phyloP scores from a whole-genome alignment of 2,113 vertebrate species.

The Casuarius casuarius region DNA sequence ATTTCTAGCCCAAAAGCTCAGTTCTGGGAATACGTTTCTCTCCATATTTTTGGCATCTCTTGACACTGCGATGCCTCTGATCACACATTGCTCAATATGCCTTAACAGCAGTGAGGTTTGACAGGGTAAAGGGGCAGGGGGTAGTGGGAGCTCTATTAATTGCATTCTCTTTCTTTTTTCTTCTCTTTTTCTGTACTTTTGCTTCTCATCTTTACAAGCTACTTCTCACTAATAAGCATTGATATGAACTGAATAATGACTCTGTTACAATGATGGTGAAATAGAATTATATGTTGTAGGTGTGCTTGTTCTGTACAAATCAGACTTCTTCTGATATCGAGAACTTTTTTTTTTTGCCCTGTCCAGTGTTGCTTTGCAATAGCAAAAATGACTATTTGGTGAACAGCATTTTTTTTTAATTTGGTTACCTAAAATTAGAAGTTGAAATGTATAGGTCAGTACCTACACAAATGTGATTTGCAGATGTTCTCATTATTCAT shows the following conservation, averaged over 20 bases:
- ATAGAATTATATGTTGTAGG: not conserved
- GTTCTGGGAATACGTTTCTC: not conserved
- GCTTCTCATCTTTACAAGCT: not conserved
- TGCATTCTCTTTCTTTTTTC: not conserved
- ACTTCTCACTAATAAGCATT: not conserved
- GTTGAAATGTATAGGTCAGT: not conserved
- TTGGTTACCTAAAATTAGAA: not conserved
- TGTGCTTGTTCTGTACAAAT: not conserved
- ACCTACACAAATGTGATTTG: not conserved
- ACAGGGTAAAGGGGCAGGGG: not conserved
- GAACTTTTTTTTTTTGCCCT: not conserved
- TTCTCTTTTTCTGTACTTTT: not conserved
- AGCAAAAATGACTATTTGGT: not conserved
- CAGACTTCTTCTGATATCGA: not conserved
- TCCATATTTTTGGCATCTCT: not conserved
- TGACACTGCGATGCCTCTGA: not conserved
- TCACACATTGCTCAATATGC: not conserved
- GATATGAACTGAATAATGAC: not conserved
- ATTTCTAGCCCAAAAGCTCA: constrained; percentile 1
- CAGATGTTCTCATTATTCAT: not conserved
- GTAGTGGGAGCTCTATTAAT: not conserved
- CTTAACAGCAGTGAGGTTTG: not conserved
- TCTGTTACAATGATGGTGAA: not conserved
- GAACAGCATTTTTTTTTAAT: not conserved
- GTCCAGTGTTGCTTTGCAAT: not conserved